phyloP scores from a whole-genome alignment of 2,888 invertebrate species.

The Melinaea marsaeus region DNA sequence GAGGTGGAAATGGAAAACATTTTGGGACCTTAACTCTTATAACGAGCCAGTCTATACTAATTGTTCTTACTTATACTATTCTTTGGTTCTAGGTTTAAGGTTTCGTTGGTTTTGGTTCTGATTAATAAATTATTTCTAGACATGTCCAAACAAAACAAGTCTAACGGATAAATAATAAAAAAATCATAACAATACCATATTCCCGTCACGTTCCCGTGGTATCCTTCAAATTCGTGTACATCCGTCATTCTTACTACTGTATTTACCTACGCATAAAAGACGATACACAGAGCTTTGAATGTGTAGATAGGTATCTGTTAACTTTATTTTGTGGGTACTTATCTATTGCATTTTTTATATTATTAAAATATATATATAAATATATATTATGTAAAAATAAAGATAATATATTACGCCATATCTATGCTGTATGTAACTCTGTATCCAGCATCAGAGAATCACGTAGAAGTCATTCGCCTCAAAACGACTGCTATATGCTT shows the following conservation, averaged over 20 bases:
- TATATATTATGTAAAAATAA: not conserved
- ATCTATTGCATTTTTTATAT: not conserved
- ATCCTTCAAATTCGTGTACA: slow-evolving; percentile 59
- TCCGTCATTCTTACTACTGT: slow-evolving; percentile 68
- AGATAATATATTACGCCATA: slow-evolving; percentile 2
- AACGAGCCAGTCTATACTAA: too few species aligned
- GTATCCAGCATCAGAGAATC: slow-evolving; percentile 44
- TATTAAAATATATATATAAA: not conserved
- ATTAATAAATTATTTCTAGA: not conserved
- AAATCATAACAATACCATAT: slow-evolving; percentile 29
- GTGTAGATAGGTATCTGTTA: slow-evolving; percentile 33
- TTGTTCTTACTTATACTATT: too few species aligned
- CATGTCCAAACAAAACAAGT: too few species aligned
- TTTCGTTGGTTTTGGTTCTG: not conserved
- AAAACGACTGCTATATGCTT: slow-evolving; percentile 51
- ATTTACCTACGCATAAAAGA: slow-evolving; percentile 71
- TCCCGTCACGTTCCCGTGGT: slow-evolving; percentile 39
- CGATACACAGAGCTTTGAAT: slow-evolving; percentile 45
- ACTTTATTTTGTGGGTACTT: not conserved
- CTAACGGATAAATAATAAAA: slow-evolving; percentile 33
- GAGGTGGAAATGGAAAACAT: not conserved
- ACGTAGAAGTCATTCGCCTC: slow-evolving; percentile 62
- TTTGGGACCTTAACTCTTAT: not conserved
- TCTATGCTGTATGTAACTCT: slow-evolving; percentile 26
- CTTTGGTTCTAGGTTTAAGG: not conserved